Conservation (phyloP, 2,888 invertebrate species). For the Sinelater perroti region DNA sequence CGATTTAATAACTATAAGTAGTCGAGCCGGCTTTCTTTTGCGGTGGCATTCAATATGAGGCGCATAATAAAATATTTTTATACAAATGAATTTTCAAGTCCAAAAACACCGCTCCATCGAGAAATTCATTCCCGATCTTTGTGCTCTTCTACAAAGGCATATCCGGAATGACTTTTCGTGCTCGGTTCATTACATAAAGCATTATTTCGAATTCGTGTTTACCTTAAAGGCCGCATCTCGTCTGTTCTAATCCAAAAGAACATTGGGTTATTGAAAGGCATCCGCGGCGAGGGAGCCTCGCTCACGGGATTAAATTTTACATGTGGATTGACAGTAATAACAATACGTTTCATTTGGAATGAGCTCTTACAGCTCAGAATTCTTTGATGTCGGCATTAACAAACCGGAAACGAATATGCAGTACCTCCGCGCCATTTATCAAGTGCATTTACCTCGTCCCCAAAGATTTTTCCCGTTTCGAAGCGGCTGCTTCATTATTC, state of each 20-base stretch:
- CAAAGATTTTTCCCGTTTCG: constrained; percentile 13
- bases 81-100: constrained; percentile 30
- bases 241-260: constrained; percentile 59
- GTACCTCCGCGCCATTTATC: constrained; percentile 6
- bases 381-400: constrained; percentile 60
- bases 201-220: constrained; percentile 57
- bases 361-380: constrained; percentile 51
- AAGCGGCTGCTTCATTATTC: constrained; percentile 8
- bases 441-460: constrained; percentile 7
- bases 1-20: constrained; percentile 30
- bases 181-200: constrained; percentile 56
- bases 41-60: constrained; percentile 7
- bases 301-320: constrained; percentile 61
- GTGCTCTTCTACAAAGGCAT: constrained; percentile 54
- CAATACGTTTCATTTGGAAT: constrained; percentile 59
- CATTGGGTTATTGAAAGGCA: constrained; percentile 59
- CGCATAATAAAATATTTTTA: constrained; percentile 29
- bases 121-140: constrained; percentile 45
- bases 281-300: constrained; percentile 46
- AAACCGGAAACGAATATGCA: constrained; percentile 54
- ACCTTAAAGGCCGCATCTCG: constrained; percentile 56
- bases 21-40: constrained; percentile 14
- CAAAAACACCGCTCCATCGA: constrained; percentile 30
- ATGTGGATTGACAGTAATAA: constrained; percentile 62
- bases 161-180: constrained; percentile 50